Evolutionary conservation across 2,888 invertebrate species (phyloP).

Genomic region (Phengaris alcon): DNA sequence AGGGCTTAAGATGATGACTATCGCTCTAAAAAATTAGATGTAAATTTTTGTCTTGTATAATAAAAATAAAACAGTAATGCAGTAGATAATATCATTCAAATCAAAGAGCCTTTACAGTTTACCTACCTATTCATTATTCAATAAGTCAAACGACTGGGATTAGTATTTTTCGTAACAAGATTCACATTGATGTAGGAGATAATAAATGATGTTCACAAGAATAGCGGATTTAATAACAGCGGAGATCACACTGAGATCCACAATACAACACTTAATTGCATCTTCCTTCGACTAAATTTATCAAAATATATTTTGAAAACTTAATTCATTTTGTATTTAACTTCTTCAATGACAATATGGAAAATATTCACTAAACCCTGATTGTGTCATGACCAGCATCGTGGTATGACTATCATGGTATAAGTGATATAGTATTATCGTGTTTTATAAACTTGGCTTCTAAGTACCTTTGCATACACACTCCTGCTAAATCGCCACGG

Average conservation of each 20-base stretch:
- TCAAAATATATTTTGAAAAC: neutral
- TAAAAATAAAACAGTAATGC: neutral
- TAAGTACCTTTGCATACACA: no score
- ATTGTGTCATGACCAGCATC: no score
- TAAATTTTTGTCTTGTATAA: no score
- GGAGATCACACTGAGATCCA: slow-evolving; percentile 12
- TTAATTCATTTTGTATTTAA: neutral
- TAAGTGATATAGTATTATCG: no score
- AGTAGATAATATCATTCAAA: neutral
- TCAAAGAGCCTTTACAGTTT: neutral
- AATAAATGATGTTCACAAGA: slow-evolving; percentile 24
- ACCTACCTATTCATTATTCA: neutral
- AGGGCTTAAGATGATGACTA: no score
- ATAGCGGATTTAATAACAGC: slow-evolving; percentile 18
- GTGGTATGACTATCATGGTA: no score
- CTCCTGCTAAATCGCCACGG: no score
- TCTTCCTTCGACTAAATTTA: neutral
- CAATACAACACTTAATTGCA: slow-evolving; percentile 16
- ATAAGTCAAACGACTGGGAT: neutral
- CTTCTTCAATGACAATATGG: no score
- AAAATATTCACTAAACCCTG: no score
- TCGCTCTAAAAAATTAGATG: no score
- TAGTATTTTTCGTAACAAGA: slow-evolving; percentile 26
- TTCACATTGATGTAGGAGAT: neutral
- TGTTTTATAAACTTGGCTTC: no score